A percentile compares a stretch with the other conserved stretches of the same genome.
phyloP scores from a whole-genome alignment of 2,888 invertebrate genomes.

The Camptogramma bilineatum region DNA sequence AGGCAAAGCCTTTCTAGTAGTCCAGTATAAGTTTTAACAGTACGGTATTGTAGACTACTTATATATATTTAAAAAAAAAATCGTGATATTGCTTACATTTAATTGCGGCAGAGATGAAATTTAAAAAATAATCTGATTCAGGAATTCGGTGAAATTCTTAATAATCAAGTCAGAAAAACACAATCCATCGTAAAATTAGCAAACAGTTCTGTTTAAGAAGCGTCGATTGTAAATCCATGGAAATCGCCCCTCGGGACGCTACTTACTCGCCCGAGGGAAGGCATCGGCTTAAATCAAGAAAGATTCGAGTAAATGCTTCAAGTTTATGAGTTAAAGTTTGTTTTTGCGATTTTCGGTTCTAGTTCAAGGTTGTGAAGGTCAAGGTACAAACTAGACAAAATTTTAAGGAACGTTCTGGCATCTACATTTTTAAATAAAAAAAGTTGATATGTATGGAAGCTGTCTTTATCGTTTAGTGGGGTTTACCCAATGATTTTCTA shows the following conservation, averaged over 20 bases:
- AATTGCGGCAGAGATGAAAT: too few species aligned
- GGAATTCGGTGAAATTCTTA: background rate
- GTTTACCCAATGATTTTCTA: too few species aligned
- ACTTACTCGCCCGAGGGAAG: slow-evolving; percentile 52
- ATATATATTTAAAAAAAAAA: too few species aligned
- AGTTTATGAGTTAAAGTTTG: background rate
- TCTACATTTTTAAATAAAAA: too few species aligned
- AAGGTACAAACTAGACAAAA: background rate
- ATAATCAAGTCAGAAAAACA: background rate
- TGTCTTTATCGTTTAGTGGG: too few species aligned
- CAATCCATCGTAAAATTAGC: slow-evolving; percentile 47
- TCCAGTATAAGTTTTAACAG: too few species aligned
- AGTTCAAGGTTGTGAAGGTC: slow-evolving; percentile 13
- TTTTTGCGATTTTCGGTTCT: slow-evolving; percentile 6
- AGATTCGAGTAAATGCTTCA: slow-evolving; percentile 21
- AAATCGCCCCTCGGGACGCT: slow-evolving; percentile 52
- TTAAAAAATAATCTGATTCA: too few species aligned
- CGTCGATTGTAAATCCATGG: slow-evolving; percentile 59
- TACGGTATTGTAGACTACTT: too few species aligned
- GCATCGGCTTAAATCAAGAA: slow-evolving; percentile 38
- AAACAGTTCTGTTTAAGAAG: slow-evolving; percentile 52
- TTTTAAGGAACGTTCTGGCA: too few species aligned
- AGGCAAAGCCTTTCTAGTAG: too few species aligned
- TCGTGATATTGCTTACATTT: too few species aligned
- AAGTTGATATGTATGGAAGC: too few species aligned